A percentile compares a stretch with the other conserved stretches of the same genome.
These are phyloP conservation scores for Philonicus albiceps DNA, from an alignment of 2,888 invertebrate species.

Conservation along the genomic window DNA sequence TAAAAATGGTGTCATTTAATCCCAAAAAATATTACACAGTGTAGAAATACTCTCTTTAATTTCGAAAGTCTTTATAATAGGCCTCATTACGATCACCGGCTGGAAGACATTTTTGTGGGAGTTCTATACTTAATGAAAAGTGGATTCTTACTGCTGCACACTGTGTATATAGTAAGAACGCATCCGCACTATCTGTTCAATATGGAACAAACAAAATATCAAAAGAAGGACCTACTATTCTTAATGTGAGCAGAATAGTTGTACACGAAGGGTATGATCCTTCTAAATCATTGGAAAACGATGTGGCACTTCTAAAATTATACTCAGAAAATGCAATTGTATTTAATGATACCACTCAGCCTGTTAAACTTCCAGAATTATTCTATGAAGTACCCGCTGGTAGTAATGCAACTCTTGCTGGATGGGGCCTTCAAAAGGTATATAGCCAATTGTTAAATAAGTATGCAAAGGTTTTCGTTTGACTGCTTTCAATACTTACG, in stretches of 20 bases:
- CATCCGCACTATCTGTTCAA: conserved; percentile 44
- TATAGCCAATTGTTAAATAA: background rate
- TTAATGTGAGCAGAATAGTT: conserved; percentile 52
- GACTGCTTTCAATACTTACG: no score
- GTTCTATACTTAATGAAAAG: conserved; percentile 53
- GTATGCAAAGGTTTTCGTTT: no score
- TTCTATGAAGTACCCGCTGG: conserved; percentile 51
- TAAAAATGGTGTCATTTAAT: no score
- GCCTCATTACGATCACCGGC: conserved; percentile 49
- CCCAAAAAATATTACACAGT: no score
- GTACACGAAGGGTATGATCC: conserved; percentile 56
- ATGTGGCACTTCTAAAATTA: conserved; percentile 57
- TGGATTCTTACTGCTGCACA: conserved; percentile 58
- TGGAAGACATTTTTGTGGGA: conserved; percentile 56
- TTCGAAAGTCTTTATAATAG: background rate
- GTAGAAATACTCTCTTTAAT: no score
- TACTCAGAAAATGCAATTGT: conserved; percentile 46
- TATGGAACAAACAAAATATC: background rate
- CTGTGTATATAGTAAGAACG: conserved; percentile 51
- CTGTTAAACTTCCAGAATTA: conserved; percentile 55
- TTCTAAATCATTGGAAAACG: conserved; percentile 53
- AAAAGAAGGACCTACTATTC: background rate
- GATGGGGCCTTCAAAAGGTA: conserved; percentile 56
- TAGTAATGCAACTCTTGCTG: conserved; percentile 55
- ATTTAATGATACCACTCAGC: conserved; percentile 51